Evolutionary conservation across 2,888 invertebrate genomes (phyloP).

Genomic region (Leucoptera coffeella): DNA sequence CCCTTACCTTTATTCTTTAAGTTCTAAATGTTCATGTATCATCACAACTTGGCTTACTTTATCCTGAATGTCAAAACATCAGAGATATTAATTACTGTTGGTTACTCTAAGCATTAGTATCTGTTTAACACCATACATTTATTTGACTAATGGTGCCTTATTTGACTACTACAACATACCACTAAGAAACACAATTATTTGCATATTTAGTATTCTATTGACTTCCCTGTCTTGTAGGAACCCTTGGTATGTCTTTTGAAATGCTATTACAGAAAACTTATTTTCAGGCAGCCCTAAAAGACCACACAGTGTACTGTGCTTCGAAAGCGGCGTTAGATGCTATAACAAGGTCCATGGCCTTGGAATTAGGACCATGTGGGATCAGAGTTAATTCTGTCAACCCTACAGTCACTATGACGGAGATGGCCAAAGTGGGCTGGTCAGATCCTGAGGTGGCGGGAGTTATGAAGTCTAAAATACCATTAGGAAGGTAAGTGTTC

Average conservation of each 20-base stretch:
- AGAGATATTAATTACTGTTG: too few species aligned
- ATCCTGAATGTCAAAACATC: too few species aligned
- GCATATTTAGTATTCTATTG: too few species aligned
- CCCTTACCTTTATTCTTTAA: too few species aligned
- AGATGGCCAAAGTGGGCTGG: slow-evolving; percentile 84
- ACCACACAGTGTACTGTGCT: slow-evolving; percentile 79
- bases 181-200: too few species aligned
- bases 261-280: slow-evolving; percentile 1
- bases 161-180: too few species aligned
- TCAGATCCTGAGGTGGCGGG: slow-evolving; percentile 71
- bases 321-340: slow-evolving; percentile 89
- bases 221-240: background rate
- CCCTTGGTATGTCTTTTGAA: background rate
- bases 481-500: slow-evolving; percentile 63
- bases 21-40: too few species aligned
- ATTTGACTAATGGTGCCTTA: too few species aligned
- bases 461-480: slow-evolving; percentile 75
- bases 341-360: slow-evolving; percentile 74
- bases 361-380: slow-evolving; percentile 77
- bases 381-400: slow-evolving; percentile 90
- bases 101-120: too few species aligned
- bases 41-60: too few species aligned
- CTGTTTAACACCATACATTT: too few species aligned
- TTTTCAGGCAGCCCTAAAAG: slow-evolving; percentile 59
- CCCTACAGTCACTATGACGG: slow-evolving; percentile 91